These are phyloP conservation scores for Drosophila gunungcola DNA, from an alignment of 1,140 invertebrate species.

Conservation along the genomic window DNA sequence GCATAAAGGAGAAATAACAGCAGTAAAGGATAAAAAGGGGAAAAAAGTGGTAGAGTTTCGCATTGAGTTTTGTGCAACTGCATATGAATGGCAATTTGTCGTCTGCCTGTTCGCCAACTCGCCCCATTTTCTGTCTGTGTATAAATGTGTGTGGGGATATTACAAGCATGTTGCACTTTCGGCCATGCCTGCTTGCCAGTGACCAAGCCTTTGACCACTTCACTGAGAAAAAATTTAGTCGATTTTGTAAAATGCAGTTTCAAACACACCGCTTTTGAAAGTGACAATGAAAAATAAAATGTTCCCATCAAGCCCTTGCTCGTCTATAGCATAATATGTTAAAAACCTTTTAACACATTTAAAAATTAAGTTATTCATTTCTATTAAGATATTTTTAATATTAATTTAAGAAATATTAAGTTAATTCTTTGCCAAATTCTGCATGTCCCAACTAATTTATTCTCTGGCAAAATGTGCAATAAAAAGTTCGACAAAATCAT, in stretches of 20 bases:
- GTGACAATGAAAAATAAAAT: too few species aligned
- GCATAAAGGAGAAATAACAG: constrained; percentile 34
- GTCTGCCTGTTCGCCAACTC: constrained; percentile 39
- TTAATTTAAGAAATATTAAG: too few species aligned
- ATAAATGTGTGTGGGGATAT: constrained; percentile 46
- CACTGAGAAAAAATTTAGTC: neutral
- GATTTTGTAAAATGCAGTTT: neutral
- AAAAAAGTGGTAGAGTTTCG: constrained; percentile 41
- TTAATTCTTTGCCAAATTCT: too few species aligned
- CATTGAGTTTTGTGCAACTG: constrained; percentile 52
- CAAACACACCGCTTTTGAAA: too few species aligned
- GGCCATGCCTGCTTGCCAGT: constrained; percentile 47
- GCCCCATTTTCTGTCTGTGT: constrained; percentile 17
- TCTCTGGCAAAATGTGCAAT: too few species aligned
- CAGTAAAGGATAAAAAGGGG: constrained; percentile 4
- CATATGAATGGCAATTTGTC: constrained; percentile 82
- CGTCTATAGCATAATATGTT: too few species aligned
- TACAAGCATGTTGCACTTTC: constrained; percentile 68
- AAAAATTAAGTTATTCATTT: too few species aligned
- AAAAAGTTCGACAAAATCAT: too few species aligned
- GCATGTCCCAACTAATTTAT: too few species aligned
- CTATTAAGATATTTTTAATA: too few species aligned
- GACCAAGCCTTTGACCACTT: constrained; percentile 25
- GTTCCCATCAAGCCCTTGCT: too few species aligned
- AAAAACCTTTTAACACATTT: too few species aligned